Evolutionary conservation across 2,888 invertebrate genomes (phyloP).

Genomic region (Mimachlamys varia): DNA sequence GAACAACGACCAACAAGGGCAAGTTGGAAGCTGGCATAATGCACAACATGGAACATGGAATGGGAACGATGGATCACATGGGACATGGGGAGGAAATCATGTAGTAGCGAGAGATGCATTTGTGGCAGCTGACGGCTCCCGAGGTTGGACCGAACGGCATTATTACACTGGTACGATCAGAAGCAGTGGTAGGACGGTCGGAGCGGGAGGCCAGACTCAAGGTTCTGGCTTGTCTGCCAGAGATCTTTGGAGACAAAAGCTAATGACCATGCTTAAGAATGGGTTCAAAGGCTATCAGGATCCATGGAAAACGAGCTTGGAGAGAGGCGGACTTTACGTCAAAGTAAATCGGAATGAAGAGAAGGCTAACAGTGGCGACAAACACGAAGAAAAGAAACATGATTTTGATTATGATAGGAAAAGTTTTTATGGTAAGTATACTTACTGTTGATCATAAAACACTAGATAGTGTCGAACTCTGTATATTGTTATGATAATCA

Average conservation of each 20-base stretch:
- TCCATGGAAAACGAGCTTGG: background rate
- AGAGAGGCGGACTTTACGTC: background rate
- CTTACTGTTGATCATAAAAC: background rate
- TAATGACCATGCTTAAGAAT: background rate
- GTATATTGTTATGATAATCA: too few species aligned
- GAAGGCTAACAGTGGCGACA: background rate
- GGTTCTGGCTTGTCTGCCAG: background rate
- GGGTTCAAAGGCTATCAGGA: background rate
- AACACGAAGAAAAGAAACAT: background rate
- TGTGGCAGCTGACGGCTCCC: background rate
- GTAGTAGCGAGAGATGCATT: background rate
- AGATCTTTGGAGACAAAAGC: background rate
- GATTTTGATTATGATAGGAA: background rate
- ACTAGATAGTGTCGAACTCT: too few species aligned
- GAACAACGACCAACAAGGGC: background rate
- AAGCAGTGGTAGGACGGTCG: background rate
- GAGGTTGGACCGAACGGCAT: background rate
- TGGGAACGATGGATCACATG: background rate
- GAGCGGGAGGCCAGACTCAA: background rate
- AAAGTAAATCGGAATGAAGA: background rate
- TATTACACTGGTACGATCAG: background rate
- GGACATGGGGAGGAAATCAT: background rate
- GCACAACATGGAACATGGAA: background rate
- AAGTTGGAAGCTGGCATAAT: background rate
- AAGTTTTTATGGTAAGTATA: conserved; percentile 3